Conservation (phyloP, 2,113 vertebrate species). For the Xiphophorus maculatus region DNA sequence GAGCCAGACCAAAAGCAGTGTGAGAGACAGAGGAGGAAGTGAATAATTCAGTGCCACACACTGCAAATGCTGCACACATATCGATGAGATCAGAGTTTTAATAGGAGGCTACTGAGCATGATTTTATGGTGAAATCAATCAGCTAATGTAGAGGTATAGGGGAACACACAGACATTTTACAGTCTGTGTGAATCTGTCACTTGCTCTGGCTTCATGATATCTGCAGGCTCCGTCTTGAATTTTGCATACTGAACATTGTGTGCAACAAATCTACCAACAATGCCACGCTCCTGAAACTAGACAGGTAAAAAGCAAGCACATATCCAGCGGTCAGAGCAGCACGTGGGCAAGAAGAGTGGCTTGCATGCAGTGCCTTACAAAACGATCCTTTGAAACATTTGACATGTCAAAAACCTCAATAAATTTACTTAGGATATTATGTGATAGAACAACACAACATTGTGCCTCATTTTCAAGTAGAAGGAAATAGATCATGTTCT, state of each 20-base stretch:
- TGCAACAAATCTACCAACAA: not conserved
- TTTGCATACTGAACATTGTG: not conserved
- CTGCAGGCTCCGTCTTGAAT: not conserved
- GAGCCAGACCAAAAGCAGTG: conserved; percentile 43
- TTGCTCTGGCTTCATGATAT: not conserved
- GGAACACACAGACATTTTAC: conserved; percentile 45
- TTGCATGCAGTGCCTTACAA: not conserved
- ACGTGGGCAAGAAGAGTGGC: not conserved
- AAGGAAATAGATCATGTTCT: not conserved
- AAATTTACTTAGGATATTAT: not conserved
- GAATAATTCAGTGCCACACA: conserved; percentile 85
- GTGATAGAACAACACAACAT: not conserved
- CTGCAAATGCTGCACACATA: conserved; percentile 82
- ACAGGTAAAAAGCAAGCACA: not conserved
- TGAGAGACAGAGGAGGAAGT: conserved; percentile 68
- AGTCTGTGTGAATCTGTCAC: not conserved
- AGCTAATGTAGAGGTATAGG: conserved; percentile 66
- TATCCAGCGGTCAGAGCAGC: not conserved
- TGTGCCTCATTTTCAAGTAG: not conserved
- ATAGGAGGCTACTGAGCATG: conserved; percentile 85
- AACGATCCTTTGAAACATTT: not conserved
- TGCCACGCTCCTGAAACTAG: not conserved
- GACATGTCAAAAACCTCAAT: not conserved
- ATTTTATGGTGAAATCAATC: conserved; percentile 89
- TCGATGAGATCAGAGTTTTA: conserved; percentile 86